Evolutionary conservation across 2,888 invertebrate genomes (phyloP), one percentile per base, ranked within the genome.

Genomic region (Ormyrus rosae): DNA sequence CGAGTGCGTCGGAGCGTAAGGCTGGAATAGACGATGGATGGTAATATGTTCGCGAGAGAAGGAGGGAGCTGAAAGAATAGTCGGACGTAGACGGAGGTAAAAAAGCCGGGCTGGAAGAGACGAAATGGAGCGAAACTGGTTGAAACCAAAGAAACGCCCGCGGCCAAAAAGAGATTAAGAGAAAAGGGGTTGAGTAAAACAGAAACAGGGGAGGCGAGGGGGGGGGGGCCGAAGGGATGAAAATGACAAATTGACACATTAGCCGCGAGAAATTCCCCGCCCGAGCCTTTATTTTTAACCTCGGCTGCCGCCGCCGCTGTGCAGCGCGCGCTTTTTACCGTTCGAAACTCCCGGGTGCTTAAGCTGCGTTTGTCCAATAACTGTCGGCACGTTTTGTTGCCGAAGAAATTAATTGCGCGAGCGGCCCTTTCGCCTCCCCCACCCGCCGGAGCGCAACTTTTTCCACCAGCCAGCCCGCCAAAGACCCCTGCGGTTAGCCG

Each of bases 221-320:
- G 81, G 67, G 67, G 67, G 55, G 0, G 6, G 82, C 79, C 68
- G 68, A 82, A 84, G 81, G 84, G 83, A 83, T 85, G 87, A 88
- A 86, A 87, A 88, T 88, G 88, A 87, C 87, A 87, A 88, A 88
- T 86, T 83, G 87, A 83, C 86, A 84, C 86, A 86, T 87, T 86
- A 85, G 85, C 85, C 83, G 83, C 82, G 83, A 75, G 83, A 85
- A 86, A 86, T 85, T 85, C 85, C 85, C 63, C 60, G 73, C 19
- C 6, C 8, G 4, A 13, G 69, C 46, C 34, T 58, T 69, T 69
- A 69, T 69, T 69, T 69, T 58, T 56, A 51, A 34, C 74, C 13
- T n/a, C 7, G 58, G 1, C 65, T 60, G 51, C 50, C 19, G 10
- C 46, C 19, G 34, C 9, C 53, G 53, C 10, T 34, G 7, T 9